phyloP scores from a whole-genome alignment of 2,888 invertebrate genomes.

The Tenthredo notha region DNA sequence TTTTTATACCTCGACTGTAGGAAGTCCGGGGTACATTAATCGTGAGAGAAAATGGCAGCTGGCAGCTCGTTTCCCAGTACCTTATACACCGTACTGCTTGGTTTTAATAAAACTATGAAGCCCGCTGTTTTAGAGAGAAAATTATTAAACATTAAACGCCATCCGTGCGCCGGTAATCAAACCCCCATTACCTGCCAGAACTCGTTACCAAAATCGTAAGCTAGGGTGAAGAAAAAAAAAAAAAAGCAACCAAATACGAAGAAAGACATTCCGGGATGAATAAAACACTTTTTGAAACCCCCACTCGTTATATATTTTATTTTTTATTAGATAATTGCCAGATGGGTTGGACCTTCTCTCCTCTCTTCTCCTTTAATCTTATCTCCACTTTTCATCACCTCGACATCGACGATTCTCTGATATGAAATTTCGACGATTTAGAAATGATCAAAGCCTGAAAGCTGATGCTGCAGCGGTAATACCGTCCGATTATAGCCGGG shows the following conservation, averaged over 20 bases:
- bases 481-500: too few relatives aligned
- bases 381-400: too few relatives aligned
- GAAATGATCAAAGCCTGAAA: too few relatives aligned
- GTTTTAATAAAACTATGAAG: conserved; percentile 26
- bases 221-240: background rate
- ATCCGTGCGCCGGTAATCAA: conserved; percentile 14
- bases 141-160: conserved; percentile 25
- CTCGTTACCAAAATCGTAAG: background rate
- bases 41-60: background rate
- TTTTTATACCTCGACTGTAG: background rate
- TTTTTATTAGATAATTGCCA: background rate
- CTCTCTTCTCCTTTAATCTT: too few relatives aligned
- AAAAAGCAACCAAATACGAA: background rate
- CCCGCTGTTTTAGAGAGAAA: background rate
- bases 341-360: background rate
- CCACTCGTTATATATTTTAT: background rate
- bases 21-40: background rate
- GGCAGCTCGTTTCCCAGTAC: background rate
- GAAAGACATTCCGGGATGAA: background rate
- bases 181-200: background rate
- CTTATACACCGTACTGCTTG: background rate
- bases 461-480: too few relatives aligned
- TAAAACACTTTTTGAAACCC: background rate
- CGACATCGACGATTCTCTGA: too few relatives aligned
- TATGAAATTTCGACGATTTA: too few relatives aligned